Evolutionary conservation across 2,888 invertebrate species (phyloP).

Genomic region (Pandemis heparana): DNA sequence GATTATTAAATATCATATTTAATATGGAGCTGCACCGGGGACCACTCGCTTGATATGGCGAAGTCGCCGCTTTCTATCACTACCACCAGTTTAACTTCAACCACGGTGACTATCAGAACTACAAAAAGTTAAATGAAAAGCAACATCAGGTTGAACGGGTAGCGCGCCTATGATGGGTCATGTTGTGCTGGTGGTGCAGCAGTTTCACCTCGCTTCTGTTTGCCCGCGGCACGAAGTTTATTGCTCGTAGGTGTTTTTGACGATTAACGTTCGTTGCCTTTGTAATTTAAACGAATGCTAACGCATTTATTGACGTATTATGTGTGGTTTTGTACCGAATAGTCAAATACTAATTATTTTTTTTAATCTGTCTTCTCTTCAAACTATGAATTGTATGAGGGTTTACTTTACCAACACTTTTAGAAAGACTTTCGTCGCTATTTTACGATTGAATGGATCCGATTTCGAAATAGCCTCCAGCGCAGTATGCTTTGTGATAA

Average conservation of each 20-base stretch:
- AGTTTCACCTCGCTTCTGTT: constrained; percentile 75
- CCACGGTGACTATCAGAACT: constrained; percentile 50
- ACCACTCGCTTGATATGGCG: constrained; percentile 71
- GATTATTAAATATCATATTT: constrained; percentile 65
- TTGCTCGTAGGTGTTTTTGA: constrained; percentile 65
- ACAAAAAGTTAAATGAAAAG: constrained; percentile 19
- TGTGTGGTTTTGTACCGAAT: background rate
- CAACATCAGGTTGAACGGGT: constrained; percentile 21
- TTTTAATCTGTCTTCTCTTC: background rate
- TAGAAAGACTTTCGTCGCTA: background rate
- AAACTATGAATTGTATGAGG: background rate
- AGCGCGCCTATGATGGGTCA: constrained; percentile 54
- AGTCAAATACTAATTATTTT: background rate
- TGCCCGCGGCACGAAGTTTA: constrained; percentile 69
- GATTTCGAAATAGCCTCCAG: background rate
- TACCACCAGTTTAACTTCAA: constrained; percentile 55
- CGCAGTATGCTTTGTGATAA: background rate
- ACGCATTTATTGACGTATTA: constrained; percentile 60
- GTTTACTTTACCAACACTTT: background rate
- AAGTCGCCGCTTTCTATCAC: constrained; percentile 71
- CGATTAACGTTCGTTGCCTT: constrained; percentile 54
- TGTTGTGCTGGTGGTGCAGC: constrained; percentile 53
- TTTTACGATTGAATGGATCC: background rate
- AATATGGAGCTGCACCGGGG: constrained; percentile 55
- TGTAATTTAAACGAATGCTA: constrained; percentile 56